Evolutionary conservation across 2,797 vertebrate species (phyloP), one percentile per base, ranked within the genome.

Genomic region (Sebastiscus albofasciatus): DNA sequence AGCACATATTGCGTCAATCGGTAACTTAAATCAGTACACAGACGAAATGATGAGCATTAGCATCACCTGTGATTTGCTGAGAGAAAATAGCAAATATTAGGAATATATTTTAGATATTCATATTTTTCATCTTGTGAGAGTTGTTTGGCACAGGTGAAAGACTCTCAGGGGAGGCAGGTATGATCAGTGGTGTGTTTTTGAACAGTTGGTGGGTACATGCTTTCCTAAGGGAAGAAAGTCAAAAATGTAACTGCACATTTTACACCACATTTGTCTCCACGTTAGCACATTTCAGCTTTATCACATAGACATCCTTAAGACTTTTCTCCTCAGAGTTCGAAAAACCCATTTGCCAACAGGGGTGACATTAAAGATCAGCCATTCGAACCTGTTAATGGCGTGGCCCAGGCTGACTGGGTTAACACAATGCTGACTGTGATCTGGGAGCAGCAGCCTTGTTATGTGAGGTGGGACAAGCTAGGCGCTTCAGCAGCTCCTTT

Each of bases 401-500:
- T 16, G 74, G 61, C 72, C 74, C 33, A 14, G 83, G 70, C 81
- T 86, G 79, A 86, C 81, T 84, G 90, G 78, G 80, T 67, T 33
- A 70, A 79, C 80, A 92, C 83, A 93, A 93, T 78, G 10, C 83
- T 65, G 62, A 67, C 82, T 79, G 85, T 62, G 87, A 88, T 86
- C 76, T 69, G 75, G 87, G 72, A 90, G 82, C 84, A 26, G 39
- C 62, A 27, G 81, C 78, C 87, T 89, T 93, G 82, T 87, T 87
- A 75, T 81, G 83, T 80, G 90, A 90, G 90, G 92, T 92, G 90
- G 92, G 93, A 89, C 88, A 83, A 87, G 83, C 85, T 66, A 62
- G 90, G 86, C 83, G 86, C 93, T 94, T 90, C 89, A 85, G 92
- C 90, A 85, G 86, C 90, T 94, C 89, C 92, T 93, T 96, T 96